phyloP scores from a whole-genome alignment of 1,140 invertebrate genomes.

The Pissodes strobi region DNA sequence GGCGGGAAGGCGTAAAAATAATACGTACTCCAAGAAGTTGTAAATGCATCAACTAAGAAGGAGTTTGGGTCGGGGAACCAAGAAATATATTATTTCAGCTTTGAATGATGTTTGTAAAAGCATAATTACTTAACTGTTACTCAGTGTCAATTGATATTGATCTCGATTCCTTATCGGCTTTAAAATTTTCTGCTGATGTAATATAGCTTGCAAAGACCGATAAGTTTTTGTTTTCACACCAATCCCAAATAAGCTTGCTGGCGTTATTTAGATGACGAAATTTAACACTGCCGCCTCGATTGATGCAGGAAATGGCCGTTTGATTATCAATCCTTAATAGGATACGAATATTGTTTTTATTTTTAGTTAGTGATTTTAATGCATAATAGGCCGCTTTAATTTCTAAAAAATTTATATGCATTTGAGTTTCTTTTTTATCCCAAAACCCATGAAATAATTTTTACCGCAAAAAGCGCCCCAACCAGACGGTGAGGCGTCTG shows the following conservation, averaged over 20 bases:
- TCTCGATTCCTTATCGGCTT: not conserved
- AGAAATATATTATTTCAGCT: slow-evolving; percentile 2
- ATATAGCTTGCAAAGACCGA: slow-evolving; percentile 6
- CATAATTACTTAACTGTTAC: slow-evolving; percentile 6
- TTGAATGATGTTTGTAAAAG: slow-evolving; percentile 3
- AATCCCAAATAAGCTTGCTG: slow-evolving; percentile 40
- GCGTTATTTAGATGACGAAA: slow-evolving; percentile 35
- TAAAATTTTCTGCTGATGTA: slow-evolving; percentile 4
- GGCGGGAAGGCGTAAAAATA: slow-evolving; percentile 40
- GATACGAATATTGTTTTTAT: slow-evolving; percentile 1
- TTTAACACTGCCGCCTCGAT: slow-evolving; percentile 41
- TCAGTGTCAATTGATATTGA: slow-evolving; percentile 4
- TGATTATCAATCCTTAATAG: too few relatives aligned
- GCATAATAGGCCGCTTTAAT: too few relatives aligned
- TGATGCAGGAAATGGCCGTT: slow-evolving; percentile 9
- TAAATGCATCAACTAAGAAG: too few relatives aligned
- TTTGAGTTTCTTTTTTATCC: not conserved
- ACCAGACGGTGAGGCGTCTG: slow-evolving; percentile 13
- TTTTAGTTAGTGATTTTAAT: too few relatives aligned
- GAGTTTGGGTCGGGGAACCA: slow-evolving; percentile 4
- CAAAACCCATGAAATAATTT: slow-evolving; percentile 6
- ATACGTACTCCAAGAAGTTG: not conserved
- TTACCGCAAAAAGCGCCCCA: slow-evolving; percentile 5
- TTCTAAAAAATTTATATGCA: not conserved
- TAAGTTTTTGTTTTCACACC: slow-evolving; percentile 44